Percentiles rank a stretch among this genome's conserved stretches.
Conservation (phyloP, 2,113 vertebrate species). For the Daboia siamensis region DNA sequence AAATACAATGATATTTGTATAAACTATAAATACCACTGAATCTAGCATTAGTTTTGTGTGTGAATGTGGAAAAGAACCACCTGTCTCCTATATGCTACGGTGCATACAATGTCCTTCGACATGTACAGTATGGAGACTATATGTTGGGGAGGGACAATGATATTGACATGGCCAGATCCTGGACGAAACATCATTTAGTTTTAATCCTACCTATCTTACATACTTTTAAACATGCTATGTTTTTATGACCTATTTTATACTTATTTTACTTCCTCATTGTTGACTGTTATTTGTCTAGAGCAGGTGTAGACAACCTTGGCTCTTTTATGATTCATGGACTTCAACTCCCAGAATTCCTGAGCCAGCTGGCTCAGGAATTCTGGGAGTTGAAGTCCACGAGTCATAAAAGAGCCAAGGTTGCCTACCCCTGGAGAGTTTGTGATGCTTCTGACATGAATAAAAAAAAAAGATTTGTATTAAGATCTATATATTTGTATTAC, state of each 20-base stretch:
- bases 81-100: neutral
- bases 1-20: neutral
- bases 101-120: too few relatives aligned
- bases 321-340: too few relatives aligned
- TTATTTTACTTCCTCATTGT: neutral
- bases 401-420: too few relatives aligned
- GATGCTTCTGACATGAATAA: neutral
- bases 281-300: too few relatives aligned
- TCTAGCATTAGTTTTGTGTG: neutral
- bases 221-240: neutral
- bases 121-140: neutral
- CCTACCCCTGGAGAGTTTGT: too few relatives aligned
- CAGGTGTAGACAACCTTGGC: too few relatives aligned
- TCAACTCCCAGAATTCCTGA: too few relatives aligned
- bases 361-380: too few relatives aligned
- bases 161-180: neutral
- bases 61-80: neutral
- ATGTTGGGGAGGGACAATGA: neutral
- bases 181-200: neutral
- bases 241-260: neutral
- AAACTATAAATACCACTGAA: neutral
- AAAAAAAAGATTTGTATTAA: too few relatives aligned
- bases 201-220: neutral
- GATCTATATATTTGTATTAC: neutral
- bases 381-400: too few relatives aligned